phyloP scores from a whole-genome alignment of 1,140 invertebrate genomes.

The Pseudomyrmex sp. region DNA sequence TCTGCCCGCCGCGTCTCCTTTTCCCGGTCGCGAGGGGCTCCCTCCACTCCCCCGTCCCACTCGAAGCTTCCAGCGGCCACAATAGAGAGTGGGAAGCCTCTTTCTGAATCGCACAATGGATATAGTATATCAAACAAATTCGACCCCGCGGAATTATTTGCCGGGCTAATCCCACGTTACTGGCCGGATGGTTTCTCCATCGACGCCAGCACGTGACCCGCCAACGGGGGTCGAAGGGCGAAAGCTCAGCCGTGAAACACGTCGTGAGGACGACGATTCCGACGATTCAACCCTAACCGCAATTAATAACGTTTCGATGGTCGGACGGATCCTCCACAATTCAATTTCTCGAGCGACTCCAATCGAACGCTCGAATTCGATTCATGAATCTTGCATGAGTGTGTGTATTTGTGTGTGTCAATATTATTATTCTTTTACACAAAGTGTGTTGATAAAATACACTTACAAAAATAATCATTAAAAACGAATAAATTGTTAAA shows the following conservation, averaged over 20 bases:
- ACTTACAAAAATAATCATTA: neutral
- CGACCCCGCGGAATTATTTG: conserved; percentile 78
- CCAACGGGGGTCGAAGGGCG: conserved; percentile 41
- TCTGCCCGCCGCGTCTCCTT: conserved; percentile 55
- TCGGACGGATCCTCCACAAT: conserved; percentile 11
- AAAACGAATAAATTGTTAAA: neutral
- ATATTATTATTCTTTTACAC: too few relatives aligned
- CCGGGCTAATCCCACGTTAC: conserved; percentile 75
- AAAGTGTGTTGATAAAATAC: neutral
- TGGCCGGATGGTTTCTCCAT: conserved; percentile 72
- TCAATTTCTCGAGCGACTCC: conserved; percentile 19
- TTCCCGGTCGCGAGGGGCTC: neutral
- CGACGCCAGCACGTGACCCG: conserved; percentile 75
- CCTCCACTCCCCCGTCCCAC: conserved; percentile 17
- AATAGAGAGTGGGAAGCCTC: conserved; percentile 74
- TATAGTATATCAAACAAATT: conserved; percentile 83
- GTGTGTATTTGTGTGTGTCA: neutral
- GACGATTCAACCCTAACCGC: conserved; percentile 32
- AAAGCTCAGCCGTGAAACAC: conserved; percentile 68
- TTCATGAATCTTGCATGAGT: conserved; percentile 45
- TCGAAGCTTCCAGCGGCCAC: conserved; percentile 62
- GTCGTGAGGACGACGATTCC: conserved; percentile 29
- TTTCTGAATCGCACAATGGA: conserved; percentile 78
- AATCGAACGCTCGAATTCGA: conserved; percentile 3
- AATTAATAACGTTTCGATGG: conserved; percentile 60